These are phyloP conservation scores for Coccyzus lansbergi DNA, from an alignment of 2,797 vertebrate species.

Conservation along the genomic window DNA sequence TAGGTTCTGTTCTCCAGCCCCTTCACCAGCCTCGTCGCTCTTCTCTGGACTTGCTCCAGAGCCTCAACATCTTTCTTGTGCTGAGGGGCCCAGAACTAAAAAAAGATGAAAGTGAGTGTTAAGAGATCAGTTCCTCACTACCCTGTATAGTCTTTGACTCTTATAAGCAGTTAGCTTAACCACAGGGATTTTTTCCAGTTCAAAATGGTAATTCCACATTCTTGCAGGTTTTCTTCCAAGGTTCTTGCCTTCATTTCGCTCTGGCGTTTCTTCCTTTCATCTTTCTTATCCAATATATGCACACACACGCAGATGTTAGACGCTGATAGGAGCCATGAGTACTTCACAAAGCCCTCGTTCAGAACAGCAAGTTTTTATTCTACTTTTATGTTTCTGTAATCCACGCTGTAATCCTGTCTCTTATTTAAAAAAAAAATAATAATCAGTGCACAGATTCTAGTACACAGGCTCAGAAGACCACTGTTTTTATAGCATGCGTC, in stretches of 20 bases:
- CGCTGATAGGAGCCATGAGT: not conserved
- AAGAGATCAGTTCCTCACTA: not conserved
- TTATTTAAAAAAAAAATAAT: not conserved
- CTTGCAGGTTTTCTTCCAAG: not conserved
- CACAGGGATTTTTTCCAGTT: not conserved
- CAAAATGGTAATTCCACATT: not conserved
- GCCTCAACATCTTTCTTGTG: too few species aligned
- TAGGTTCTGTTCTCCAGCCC: too few species aligned
- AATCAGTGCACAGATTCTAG: not conserved
- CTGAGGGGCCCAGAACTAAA: too few species aligned
- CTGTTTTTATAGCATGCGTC: not conserved
- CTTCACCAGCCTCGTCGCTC: too few species aligned
- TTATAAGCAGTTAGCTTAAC: not conserved
- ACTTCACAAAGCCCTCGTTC: not conserved
- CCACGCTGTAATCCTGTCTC: not conserved
- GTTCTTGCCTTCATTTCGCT: not conserved
- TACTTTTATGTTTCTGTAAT: not conserved
- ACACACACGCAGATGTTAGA: not conserved
- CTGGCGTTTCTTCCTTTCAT: not conserved
- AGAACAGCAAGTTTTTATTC: not conserved
- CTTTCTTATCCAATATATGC: not conserved
- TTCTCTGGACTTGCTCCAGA: too few species aligned
- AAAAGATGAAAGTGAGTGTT: not conserved
- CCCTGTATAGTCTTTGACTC: not conserved
- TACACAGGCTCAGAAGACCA: not conserved